Evolutionary conservation across 2,888 invertebrate genomes (phyloP).

Genomic region (Lasioglossum lativentre): DNA sequence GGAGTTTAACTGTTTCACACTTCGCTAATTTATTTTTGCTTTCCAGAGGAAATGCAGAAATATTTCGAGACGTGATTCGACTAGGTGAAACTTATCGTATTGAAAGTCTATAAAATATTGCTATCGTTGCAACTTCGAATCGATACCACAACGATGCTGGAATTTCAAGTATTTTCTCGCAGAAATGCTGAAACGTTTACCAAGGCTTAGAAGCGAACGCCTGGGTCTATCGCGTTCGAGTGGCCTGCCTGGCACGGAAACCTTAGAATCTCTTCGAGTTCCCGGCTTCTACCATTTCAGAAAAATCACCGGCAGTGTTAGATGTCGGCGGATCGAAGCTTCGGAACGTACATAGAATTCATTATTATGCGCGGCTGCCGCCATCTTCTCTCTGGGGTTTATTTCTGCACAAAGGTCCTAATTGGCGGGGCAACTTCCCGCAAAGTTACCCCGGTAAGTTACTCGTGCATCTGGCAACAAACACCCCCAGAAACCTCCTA

Average conservation of each 20-base stretch:
- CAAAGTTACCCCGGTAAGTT: not conserved
- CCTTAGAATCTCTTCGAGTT: constrained; percentile 40
- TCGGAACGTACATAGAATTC: not conserved
- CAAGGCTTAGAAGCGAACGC: not conserved
- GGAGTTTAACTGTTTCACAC: too few species aligned
- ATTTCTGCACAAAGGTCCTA: not conserved
- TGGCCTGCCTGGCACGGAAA: constrained; percentile 32
- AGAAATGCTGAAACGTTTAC: not conserved
- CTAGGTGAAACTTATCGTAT: too few species aligned
- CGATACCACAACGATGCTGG: not conserved
- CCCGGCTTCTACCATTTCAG: constrained; percentile 8
- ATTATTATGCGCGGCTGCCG: not conserved
- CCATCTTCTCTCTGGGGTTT: not conserved
- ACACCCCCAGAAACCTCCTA: not conserved
- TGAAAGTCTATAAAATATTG: too few species aligned
- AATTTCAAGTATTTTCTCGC: not conserved
- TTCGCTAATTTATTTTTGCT: too few species aligned
- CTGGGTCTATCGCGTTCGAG: not conserved
- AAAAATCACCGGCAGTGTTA: not conserved
- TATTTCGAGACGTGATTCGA: too few species aligned
- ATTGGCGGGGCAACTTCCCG: not conserved
- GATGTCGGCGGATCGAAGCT: not conserved
- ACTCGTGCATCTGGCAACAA: not conserved
- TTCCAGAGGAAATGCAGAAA: too few species aligned
- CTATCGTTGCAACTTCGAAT: not conserved